phyloP scores from a whole-genome alignment of 2,888 invertebrate species.

The Leucozona laternaria region DNA sequence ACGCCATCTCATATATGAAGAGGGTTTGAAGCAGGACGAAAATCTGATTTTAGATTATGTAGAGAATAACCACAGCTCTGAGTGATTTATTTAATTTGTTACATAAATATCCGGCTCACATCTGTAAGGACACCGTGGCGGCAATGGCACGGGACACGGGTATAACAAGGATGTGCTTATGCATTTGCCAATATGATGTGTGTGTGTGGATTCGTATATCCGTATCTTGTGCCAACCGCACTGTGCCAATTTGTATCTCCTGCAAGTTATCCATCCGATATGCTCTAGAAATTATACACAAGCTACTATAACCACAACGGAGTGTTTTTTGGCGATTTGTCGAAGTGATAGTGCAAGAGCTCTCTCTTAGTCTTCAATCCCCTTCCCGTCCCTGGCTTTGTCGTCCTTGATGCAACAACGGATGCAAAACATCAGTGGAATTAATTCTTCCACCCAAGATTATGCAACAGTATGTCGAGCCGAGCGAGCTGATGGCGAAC shows the following conservation, averaged over 20 bases:
- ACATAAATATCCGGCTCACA: slow-evolving; percentile 71
- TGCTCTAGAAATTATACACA: slow-evolving; percentile 60
- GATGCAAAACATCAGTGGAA: slow-evolving; percentile 45
- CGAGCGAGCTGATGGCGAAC: neutral
- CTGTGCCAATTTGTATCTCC: slow-evolving; percentile 44
- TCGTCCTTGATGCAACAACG: slow-evolving; percentile 22
- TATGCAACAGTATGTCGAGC: slow-evolving; percentile 66
- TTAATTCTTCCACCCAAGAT: slow-evolving; percentile 74
- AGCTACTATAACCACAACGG: slow-evolving; percentile 42
- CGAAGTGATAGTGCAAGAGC: slow-evolving; percentile 40
- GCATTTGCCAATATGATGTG: slow-evolving; percentile 49
- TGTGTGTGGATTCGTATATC: neutral
- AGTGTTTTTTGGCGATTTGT: slow-evolving; percentile 66
- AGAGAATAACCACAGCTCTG: slow-evolving; percentile 65
- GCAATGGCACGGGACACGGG: too few relatives aligned
- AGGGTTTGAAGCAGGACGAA: slow-evolving; percentile 16
- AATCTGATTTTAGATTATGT: slow-evolving; percentile 68
- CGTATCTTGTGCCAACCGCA: slow-evolving; percentile 49
- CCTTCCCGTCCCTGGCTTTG: neutral
- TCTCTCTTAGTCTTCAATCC: neutral
- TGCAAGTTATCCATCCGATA: slow-evolving; percentile 57
- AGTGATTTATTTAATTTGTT: slow-evolving; percentile 74
- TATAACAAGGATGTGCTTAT: slow-evolving; percentile 10
- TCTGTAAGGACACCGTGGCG: slow-evolving; percentile 64
- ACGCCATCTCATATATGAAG: slow-evolving; percentile 10